Percentiles rank a stretch among this genome's conserved stretches.
phyloP scores from a whole-genome alignment of 2,797 vertebrate genomes.

The Squalus acanthias region DNA sequence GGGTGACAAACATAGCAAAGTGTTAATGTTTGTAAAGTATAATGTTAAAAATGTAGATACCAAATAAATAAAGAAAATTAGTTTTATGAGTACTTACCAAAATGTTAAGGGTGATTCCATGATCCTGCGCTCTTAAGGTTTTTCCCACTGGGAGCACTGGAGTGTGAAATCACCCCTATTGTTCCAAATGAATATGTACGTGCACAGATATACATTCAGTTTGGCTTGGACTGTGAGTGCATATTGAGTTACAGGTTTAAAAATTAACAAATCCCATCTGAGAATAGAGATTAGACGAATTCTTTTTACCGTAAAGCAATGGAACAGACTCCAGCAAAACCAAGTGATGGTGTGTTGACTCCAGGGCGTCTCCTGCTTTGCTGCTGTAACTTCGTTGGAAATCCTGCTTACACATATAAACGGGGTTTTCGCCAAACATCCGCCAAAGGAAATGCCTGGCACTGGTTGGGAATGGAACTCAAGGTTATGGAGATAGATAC shows the following conservation, averaged over 20 bases:
- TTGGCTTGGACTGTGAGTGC: background rate
- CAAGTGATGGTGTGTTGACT: background rate
- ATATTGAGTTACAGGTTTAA: background rate
- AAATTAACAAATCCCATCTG: background rate
- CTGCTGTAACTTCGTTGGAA: background rate
- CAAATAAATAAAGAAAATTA: background rate
- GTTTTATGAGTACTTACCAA: background rate
- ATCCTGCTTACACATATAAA: background rate
- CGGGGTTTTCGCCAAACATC: no score
- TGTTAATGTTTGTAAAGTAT: background rate
- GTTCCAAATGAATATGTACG: background rate
- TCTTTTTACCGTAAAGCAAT: background rate
- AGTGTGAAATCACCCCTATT: background rate
- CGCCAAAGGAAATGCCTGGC: background rate
- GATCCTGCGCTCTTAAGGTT: background rate
- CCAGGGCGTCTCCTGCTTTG: background rate
- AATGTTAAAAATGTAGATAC: background rate
- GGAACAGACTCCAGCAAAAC: background rate
- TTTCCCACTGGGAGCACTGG: background rate
- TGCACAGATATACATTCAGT: background rate
- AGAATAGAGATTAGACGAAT: background rate
- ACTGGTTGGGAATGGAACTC: background rate
- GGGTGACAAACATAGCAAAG: background rate
- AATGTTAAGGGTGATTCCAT: background rate
- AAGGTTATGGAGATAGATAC: background rate